Base-by-base conservation (phyloP, 2,113 vertebrate genomes). In the Lynx canadensis region DNA sequence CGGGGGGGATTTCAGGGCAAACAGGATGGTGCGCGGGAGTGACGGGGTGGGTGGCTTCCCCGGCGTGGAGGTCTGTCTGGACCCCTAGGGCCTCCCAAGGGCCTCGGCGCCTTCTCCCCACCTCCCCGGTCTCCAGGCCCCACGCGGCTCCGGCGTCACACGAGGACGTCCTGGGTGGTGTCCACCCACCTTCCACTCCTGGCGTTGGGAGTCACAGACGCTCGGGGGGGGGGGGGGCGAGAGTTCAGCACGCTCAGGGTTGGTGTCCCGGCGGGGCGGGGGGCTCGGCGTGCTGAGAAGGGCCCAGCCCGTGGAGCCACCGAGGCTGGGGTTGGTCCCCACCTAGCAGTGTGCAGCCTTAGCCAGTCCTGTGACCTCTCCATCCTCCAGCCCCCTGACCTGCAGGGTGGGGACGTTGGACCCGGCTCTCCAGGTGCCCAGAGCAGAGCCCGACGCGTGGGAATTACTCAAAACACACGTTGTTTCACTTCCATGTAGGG, bases 321-420 rank as follows among this genome's bases (percentile, higher is more conserved):
- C 31, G 7, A 31, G 68, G 38, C 27, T 52, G 36, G 38, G 23
- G 10, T 15, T 0, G 6, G 12, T 23, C 29, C 6, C 63, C 3
- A 1, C 13, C 1, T 0, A 3, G 25, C 1, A 13, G 12, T 9
- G 4, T 1, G 4, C 14, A 1, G 36, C n/a, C 57, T 15, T 6
- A 8, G 3, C 1, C 1, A 9, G 1, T 45, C 71, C 69, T 25
- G 2, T 33, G n/a, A n/a, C 8, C 4, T 36, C 25, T 27, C 18
- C 3, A 0, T 50, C 55, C 36, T 14, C 11, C 6, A 2, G 21
- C 7, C 4, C 41, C n/a, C n/a, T 19, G 36, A 0, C 60, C 81
- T 60, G 8, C 66, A 4, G 57, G 9, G 38, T 31, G 14, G 52
- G 45, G 29, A 2, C 2, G 1, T 12, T 48, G 7, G 69, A 31